A percentile compares a stretch with the other conserved stretches of the same genome.
Evolutionary conservation across 2,113 vertebrate genomes (phyloP).

Genomic region (Eptatretus burgeri): DNA sequence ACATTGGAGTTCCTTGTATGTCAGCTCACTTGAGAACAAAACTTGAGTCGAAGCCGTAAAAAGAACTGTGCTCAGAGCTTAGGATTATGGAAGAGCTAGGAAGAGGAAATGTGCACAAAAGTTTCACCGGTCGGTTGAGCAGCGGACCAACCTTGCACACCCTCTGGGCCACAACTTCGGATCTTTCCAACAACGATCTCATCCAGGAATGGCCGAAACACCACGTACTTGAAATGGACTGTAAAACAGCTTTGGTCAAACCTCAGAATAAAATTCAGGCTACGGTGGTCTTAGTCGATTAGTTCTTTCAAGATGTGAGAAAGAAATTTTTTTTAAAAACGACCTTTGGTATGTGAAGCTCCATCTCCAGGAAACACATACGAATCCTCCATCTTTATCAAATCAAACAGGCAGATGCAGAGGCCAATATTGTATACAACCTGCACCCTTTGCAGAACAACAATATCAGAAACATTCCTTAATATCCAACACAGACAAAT

Average conservation of each 20-base stretch:
- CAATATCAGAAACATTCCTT: background rate
- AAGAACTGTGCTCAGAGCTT: background rate
- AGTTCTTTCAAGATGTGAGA: background rate
- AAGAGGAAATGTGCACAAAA: background rate
- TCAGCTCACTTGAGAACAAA: too few relatives aligned
- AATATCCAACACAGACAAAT: too few relatives aligned
- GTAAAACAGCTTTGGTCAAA: conserved; percentile 6
- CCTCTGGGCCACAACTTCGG: conserved; percentile 75
- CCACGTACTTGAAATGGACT: conserved; percentile 80
- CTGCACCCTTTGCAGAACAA: conserved; percentile 15
- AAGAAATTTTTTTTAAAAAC: background rate
- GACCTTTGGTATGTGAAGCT: conserved; percentile 80
- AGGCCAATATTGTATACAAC: conserved; percentile 72
- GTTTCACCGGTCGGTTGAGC: background rate
- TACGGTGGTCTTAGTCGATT: background rate
- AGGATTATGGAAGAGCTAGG: background rate
- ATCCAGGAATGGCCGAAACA: conserved; percentile 76
- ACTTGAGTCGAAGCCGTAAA: too few relatives aligned
- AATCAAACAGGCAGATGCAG: conserved; percentile 69
- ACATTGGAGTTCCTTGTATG: too few relatives aligned
- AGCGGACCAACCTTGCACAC: conserved; percentile 37
- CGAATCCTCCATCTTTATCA: conserved; percentile 70
- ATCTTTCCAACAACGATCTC: conserved; percentile 71
- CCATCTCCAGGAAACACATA: conserved; percentile 87
- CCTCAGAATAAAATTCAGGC: background rate